Conservation (phyloP, 2,797 vertebrate species). For the Picus viridis region DNA sequence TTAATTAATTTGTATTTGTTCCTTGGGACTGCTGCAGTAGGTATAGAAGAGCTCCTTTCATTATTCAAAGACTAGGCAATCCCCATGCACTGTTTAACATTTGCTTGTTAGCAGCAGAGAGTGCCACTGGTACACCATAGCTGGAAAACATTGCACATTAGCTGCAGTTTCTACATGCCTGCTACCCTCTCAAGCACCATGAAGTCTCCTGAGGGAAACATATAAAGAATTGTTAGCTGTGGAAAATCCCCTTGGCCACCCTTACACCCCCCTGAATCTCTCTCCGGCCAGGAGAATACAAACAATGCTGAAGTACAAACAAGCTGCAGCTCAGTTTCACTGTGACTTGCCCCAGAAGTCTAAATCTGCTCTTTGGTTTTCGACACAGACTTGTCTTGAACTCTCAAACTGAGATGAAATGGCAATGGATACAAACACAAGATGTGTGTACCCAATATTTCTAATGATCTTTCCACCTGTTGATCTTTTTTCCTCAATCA, state of each 20-base stretch:
- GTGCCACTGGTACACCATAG: not conserved
- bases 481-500: not conserved
- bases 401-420: not conserved
- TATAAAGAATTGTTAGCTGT: not conserved
- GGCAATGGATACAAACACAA: not conserved
- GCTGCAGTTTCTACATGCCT: not conserved
- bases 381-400: not conserved
- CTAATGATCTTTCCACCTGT: not conserved
- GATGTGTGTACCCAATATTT: not conserved
- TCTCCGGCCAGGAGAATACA: not conserved
- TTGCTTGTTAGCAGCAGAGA: not conserved
- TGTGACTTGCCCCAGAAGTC: not conserved
- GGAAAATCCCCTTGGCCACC: not conserved
- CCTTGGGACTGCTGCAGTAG: not conserved
- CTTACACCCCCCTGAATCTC: not conserved
- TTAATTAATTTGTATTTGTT: not conserved
- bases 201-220: not conserved
- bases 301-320: not conserved
- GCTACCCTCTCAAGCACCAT: not conserved
- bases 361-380: not conserved
- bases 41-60: not conserved
- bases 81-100: not conserved
- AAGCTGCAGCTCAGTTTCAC: not conserved
- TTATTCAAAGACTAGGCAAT: not conserved
- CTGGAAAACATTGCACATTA: not conserved